A percentile compares a stretch with the other conserved stretches of the same genome.
Conservation (phyloP, 1,140 invertebrate genomes). For the Trichogramma pretiosum region DNA sequence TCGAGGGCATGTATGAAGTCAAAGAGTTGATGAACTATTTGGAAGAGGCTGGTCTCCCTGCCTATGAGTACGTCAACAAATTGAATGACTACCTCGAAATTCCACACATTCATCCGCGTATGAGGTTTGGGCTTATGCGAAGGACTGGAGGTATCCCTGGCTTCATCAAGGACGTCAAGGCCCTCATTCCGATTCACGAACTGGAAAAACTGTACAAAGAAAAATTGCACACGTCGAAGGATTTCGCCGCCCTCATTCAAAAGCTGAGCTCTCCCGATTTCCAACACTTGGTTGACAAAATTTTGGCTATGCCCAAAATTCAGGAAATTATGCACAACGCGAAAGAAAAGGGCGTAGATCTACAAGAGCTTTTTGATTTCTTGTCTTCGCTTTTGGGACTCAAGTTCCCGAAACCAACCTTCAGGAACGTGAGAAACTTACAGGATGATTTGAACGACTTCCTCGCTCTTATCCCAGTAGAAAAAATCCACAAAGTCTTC, state of each 20-base stretch:
- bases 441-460: constrained; percentile 24
- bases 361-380: constrained; percentile 12
- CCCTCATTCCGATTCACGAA: constrained; percentile 23
- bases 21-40: constrained; percentile 19
- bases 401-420: constrained; percentile 17
- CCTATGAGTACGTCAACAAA: constrained; percentile 20
- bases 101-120: constrained; percentile 2
- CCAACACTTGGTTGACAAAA: constrained; percentile 11
- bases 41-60: constrained; percentile 15
- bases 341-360: constrained; percentile 11
- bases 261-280: constrained; percentile 19
- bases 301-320: constrained; percentile 15
- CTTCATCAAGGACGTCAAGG: constrained; percentile 22
- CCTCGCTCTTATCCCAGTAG: constrained; percentile 11
- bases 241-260: constrained; percentile 20
- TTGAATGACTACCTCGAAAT: constrained; percentile 23
- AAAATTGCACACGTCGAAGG: constrained; percentile 21
- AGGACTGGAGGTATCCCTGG: constrained; percentile 22
- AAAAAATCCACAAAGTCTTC: constrained; percentile 18
- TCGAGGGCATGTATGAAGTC: constrained; percentile 22
- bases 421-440: neutral
- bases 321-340: constrained; percentile 13
- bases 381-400: constrained; percentile 17
- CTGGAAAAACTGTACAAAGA: constrained; percentile 23
- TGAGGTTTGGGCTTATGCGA: neutral